A percentile compares a stretch with the other conserved stretches of the same genome.
These are phyloP conservation scores for Seira musarum DNA, from an alignment of 2,888 invertebrate species.

Conservation along the genomic window DNA sequence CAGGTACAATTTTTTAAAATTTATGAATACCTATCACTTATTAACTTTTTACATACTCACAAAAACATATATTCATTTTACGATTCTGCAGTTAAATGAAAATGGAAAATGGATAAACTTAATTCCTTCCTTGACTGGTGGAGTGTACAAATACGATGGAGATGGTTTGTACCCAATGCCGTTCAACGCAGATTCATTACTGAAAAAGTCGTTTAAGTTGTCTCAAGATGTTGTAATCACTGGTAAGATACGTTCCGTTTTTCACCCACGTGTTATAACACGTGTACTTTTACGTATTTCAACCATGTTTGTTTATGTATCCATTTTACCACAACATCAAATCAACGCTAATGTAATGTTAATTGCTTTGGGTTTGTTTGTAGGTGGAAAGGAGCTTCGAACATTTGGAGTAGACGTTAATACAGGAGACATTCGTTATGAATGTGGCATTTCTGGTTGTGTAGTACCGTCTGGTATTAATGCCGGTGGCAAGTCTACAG, in stretches of 20 bases:
- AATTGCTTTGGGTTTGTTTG: conserved; percentile 5
- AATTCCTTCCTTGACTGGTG: conserved; percentile 94
- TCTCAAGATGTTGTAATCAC: conserved; percentile 89
- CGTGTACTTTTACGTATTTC: not conserved
- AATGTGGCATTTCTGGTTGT: conserved; percentile 84
- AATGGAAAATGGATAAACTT: conserved; percentile 90
- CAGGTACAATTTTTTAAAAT: conserved; percentile 77
- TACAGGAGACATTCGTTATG: conserved; percentile 82
- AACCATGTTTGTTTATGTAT: not conserved
- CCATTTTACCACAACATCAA: not conserved
- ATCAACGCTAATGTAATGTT: not conserved
- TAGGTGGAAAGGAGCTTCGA: conserved; percentile 85
- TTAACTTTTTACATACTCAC: conserved; percentile 47
- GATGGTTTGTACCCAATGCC: conserved; percentile 87
- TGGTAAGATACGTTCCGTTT: conserved; percentile 73
- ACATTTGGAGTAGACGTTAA: conserved; percentile 88
- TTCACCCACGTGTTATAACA: conserved; percentile 8
- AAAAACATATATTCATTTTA: too few species aligned
- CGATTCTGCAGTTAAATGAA: conserved; percentile 78
- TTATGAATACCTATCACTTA: conserved; percentile 2
- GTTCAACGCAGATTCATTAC: conserved; percentile 87
- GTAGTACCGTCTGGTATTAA: conserved; percentile 75
- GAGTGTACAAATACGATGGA: conserved; percentile 93
- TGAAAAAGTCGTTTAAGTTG: conserved; percentile 87
- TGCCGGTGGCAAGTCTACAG: conserved; percentile 70